Evolutionary conservation across 2,888 invertebrate species (phyloP).

Genomic region (Campaea margaritaria): DNA sequence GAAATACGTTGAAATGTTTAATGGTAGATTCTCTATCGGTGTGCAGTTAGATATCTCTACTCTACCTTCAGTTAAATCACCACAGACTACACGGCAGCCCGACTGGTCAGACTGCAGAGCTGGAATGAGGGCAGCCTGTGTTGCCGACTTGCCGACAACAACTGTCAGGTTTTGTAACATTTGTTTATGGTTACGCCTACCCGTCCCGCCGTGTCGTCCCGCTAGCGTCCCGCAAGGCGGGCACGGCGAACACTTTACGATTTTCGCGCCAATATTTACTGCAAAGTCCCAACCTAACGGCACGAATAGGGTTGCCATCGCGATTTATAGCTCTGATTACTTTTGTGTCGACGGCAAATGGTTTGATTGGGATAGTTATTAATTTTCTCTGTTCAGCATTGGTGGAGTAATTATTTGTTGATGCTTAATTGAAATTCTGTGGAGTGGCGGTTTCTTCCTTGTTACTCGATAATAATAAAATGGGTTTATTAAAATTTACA

Average conservation of each 20-base stretch:
- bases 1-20: conserved; percentile 1
- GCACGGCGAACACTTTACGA: conserved; percentile 60
- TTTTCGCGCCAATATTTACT: conserved; percentile 71
- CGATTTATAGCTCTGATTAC: conserved; percentile 61
- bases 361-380: conserved; percentile 38
- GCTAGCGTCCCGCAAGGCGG: conserved; percentile 28
- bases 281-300: conserved; percentile 38
- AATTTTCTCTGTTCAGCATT: conserved; percentile 26
- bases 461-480: too few species aligned
- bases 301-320: conserved; percentile 41
- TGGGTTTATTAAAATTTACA: too few species aligned
- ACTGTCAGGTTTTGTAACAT: conserved; percentile 41
- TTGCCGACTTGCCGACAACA: conserved; percentile 15
- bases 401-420: conserved; percentile 25
- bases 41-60: conserved; percentile 10
- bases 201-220: conserved; percentile 21
- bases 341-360: conserved; percentile 46
- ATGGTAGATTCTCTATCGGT: too few species aligned
- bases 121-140: conserved; percentile 23
- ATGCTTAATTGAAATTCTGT: conserved; percentile 9
- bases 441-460: too few species aligned
- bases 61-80: conserved; percentile 22
- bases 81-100: too few species aligned
- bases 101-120: neutral
- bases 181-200: conserved; percentile 37